Evolutionary conservation across 2,113 vertebrate species (phyloP).

Genomic region (Theristicus caerulescens): DNA sequence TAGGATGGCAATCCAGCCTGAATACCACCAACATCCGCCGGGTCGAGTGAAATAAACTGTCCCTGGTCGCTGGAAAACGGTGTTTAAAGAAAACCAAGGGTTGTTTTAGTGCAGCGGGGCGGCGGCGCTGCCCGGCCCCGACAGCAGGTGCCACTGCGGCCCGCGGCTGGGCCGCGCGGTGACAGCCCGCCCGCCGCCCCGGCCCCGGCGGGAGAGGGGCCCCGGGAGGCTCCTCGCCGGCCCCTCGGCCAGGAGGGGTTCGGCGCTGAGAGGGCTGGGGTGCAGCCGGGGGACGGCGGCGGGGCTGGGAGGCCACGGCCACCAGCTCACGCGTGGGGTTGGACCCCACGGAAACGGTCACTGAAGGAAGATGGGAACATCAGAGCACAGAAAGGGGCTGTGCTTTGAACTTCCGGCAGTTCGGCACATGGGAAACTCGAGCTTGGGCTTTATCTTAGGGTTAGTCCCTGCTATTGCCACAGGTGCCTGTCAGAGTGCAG

Average conservation of each 20-base stretch:
- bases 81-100: not conserved
- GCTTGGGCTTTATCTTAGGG: not conserved
- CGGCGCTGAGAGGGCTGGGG: not conserved
- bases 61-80: accelerated
- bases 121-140: not conserved
- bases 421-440: not conserved
- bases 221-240: no score
- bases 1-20: not conserved
- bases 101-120: accelerated
- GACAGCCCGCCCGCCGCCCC: no score
- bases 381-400: accelerated
- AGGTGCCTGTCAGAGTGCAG: accelerated
- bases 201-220: not conserved
- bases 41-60: accelerated
- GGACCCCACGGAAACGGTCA: not conserved
- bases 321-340: not conserved
- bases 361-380: not conserved
- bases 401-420: accelerated
- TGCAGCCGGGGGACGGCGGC: not conserved
- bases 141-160: not conserved
- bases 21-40: not conserved
- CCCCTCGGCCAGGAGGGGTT: no score
- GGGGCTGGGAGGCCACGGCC: not conserved
- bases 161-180: not conserved
- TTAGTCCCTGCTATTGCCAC: accelerated